Base-by-base conservation (phyloP, 1,140 invertebrate species). In the Wiebesia pumilae region DNA sequence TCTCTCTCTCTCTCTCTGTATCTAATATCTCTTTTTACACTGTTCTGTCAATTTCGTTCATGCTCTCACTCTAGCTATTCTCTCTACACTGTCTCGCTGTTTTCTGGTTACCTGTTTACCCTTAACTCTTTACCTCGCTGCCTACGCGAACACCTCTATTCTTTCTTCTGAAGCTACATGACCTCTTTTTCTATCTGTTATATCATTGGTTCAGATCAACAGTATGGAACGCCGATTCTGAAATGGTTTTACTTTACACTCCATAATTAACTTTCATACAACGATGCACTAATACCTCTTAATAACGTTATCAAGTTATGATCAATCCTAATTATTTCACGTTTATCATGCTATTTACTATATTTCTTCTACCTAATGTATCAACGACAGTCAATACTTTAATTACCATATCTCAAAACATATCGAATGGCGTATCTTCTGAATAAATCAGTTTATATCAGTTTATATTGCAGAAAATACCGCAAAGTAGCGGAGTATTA, bases 51-150 rank as follows among this genome's bases (percentile, higher is more conserved):
- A 38, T 80, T 27, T 65, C 1, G 3, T 40, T 33, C 24, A 9
- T 27, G 21, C 21, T 40, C 54, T 80, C 54, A 38, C 30, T 80
- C 35, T 14, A 40, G n/a, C 30, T 54, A 80, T 80, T 80, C 77
- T 33, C 51, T 24, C n/a, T 24, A 38, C 27, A 35, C 62, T 69
- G 47, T 81, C 27, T 30, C 16, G 12, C 78, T 65, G 7, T 80
- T 65, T 80, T 65, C 43, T 80, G 12, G 79, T 38, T 78, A 47
- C 19, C 40, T 85, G 78, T 81, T 85, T 73, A 85, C 47, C 47
- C 69, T 51, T 58, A 79, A 85, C 16, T 85, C 38, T 84, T 51
- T 83, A 75, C n/a, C 62, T 47, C 24, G 35, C 54, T 69, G 62
- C 35, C 71, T 62, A 19, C 21, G n/a, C 27, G 38, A 40, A 83